These are phyloP conservation scores for Dolichoris vasculosae DNA, from an alignment of 1,140 invertebrate species.

Conservation along the genomic window DNA sequence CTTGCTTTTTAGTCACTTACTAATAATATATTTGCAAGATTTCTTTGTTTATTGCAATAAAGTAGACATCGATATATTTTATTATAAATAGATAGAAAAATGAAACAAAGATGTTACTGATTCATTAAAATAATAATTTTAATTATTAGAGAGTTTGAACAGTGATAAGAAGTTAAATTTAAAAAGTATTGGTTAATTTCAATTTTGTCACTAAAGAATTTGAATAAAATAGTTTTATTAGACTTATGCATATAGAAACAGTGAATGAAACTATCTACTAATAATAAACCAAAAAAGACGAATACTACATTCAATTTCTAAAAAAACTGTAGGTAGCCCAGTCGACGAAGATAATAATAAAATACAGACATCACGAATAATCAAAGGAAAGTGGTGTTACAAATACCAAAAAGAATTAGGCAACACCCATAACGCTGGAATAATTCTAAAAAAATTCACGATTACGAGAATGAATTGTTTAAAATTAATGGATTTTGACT, in stretches of 20 bases:
- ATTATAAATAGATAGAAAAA: too few relatives aligned
- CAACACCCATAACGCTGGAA: background rate
- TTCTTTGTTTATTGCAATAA: background rate
- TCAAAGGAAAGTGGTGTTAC: background rate
- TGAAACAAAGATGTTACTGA: too few relatives aligned
- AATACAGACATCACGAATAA: slow-evolving; percentile 5
- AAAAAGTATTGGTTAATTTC: too few relatives aligned
- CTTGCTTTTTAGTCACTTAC: background rate
- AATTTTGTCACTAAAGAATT: too few relatives aligned
- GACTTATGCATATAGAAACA: too few relatives aligned
- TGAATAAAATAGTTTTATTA: too few relatives aligned
- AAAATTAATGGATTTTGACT: slow-evolving; percentile 21
- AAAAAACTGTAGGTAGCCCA: background rate
- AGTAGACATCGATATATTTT: background rate
- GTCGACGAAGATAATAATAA: background rate
- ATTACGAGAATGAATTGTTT: slow-evolving; percentile 3
- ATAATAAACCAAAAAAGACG: background rate
- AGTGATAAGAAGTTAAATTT: too few relatives aligned
- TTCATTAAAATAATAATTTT: too few relatives aligned
- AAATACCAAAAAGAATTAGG: slow-evolving; percentile 22
- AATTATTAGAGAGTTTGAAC: too few relatives aligned
- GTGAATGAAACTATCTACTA: too few relatives aligned
- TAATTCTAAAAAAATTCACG: background rate
- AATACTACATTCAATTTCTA: background rate
- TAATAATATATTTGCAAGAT: background rate